Percentiles rank a stretch among this genome's conserved stretches.
These are phyloP conservation scores for Mohoua ochrocephala DNA, from an alignment of 2,113 vertebrate species.

Conservation along the genomic window DNA sequence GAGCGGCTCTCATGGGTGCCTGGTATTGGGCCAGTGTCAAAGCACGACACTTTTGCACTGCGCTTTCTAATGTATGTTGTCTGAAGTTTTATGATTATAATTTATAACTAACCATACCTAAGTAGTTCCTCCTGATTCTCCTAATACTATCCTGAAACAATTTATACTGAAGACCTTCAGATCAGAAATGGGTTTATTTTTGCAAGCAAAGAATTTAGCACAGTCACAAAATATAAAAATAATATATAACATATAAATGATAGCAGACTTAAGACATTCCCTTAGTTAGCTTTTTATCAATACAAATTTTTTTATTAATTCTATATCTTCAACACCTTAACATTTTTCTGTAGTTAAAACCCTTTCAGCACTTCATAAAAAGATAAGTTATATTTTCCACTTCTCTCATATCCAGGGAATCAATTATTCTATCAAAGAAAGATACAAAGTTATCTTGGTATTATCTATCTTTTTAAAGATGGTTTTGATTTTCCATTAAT, in stretches of 20 bases:
- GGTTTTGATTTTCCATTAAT: background rate
- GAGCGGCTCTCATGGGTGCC: too few species aligned
- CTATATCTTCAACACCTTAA: background rate
- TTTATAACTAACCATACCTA: background rate
- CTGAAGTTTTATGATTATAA: background rate
- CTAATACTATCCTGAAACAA: background rate
- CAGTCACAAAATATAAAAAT: background rate
- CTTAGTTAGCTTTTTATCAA: background rate
- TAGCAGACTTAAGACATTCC: fast-evolving
- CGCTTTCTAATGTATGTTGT: background rate
- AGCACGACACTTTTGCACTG: too few species aligned
- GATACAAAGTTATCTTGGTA: background rate
- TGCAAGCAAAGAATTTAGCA: background rate
- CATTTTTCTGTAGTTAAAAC: background rate
- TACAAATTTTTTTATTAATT: background rate
- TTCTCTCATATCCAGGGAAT: background rate
- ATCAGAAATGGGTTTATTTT: background rate
- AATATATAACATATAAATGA: background rate
- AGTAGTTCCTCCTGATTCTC: background rate
- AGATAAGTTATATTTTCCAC: background rate
- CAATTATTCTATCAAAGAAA: background rate
- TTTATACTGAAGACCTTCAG: background rate
- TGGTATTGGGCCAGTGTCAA: too few species aligned
- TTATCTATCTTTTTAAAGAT: background rate
- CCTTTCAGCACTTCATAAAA: background rate